Base-by-base conservation (phyloP, 2,888 invertebrate species). In the Epirrita christyi region DNA sequence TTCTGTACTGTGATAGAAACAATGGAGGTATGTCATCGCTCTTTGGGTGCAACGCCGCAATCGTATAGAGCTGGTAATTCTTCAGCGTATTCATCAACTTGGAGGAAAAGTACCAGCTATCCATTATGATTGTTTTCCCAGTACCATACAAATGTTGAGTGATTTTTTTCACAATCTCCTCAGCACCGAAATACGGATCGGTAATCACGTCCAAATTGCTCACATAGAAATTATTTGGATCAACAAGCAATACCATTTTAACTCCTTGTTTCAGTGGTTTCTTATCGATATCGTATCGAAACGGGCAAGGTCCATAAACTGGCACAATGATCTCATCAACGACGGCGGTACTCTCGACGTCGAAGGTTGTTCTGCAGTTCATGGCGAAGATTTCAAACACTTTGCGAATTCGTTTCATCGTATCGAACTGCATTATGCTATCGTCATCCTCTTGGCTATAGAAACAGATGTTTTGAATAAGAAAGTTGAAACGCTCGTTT, bases 271-370 rank as follows among this genome's bases (percentile, higher is more conserved):
- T 81, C 27, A 86, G 59, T 15, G 81, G 77, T 67, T 88, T 90
- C 61, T 79, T 87, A 66, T 81, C 75, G 58, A 88, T 83, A n/a
- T 80, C 71, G 69, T 86, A 90, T 61, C 86, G 77, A 68, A 91
- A 91, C 44, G 91, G 85, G 64, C 91, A 92, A 55, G 89, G 87
- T 15, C 92, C 90, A 61, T 81, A 82, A 66, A 88, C 82, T 38
- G 88, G 88, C 47, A 87, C 73, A 59, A 92, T 77, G 57, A 86
- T 78, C 73, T 92, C 92, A 78, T 92, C 92, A 65, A 92, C 75
- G 38, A 89, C 87, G 6, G 76, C 85, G 37, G 72, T 64, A 59
- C 80, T 80, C 34, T 80, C 80, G 41, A 87, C 76, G 32, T 84
- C 80, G 61, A 80, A 79, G 50, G 81, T 76, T 57, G 80, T 81